A percentile compares a stretch with the other conserved stretches of the same genome.
Conservation (phyloP, 2,797 vertebrate genomes). For the Trachops cirrhosus region DNA sequence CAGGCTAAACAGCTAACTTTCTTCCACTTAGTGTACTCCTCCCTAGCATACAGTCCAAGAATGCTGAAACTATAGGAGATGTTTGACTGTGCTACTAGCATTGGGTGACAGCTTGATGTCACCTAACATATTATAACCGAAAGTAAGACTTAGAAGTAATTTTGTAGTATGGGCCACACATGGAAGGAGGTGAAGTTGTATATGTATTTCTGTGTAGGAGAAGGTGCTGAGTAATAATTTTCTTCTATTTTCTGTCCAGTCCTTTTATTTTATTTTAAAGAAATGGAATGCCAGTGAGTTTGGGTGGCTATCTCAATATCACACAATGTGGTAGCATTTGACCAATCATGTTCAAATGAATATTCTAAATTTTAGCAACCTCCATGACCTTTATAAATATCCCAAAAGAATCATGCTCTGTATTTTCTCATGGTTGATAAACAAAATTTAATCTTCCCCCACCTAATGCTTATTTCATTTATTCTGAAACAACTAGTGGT, state of each 20-base stretch:
- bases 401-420: neutral
- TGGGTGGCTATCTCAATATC: neutral
- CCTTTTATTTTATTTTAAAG: constrained; percentile 10
- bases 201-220: neutral
- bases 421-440: neutral
- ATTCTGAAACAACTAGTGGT: neutral
- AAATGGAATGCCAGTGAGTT: neutral
- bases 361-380: neutral
- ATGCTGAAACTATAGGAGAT: neutral
- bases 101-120: neutral
- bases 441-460: neutral
- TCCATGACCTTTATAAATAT: constrained; percentile 12
- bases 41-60: neutral
- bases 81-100: neutral
- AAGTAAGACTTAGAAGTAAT: neutral
- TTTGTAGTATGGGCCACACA: neutral
- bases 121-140: neutral
- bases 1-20: neutral
- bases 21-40: neutral
- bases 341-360: neutral
- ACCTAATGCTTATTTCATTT: neutral
- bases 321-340: neutral
- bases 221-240: neutral
- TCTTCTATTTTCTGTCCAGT: neutral
- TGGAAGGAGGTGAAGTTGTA: neutral